Percentiles rank a stretch among this genome's conserved stretches.
Conservation (phyloP, 1,140 invertebrate genomes). For the Drosophila murphyi region DNA sequence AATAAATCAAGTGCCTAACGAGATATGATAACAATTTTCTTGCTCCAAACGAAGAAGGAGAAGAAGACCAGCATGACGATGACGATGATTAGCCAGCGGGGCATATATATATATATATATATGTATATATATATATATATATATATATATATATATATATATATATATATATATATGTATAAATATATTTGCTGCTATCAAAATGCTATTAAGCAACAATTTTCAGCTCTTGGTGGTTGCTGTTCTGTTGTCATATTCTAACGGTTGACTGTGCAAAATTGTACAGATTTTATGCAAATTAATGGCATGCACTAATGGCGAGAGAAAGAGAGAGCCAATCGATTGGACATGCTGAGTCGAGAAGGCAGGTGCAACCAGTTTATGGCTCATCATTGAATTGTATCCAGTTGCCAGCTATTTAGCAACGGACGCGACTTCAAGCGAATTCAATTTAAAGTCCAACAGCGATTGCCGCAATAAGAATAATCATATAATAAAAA, state of each 20-base stretch:
- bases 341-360: conserved; percentile 43
- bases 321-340: conserved; percentile 58
- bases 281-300: conserved; percentile 72
- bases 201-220: conserved; percentile 67
- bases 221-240: conserved; percentile 7
- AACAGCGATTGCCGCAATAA: conserved; percentile 65
- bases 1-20: conserved; percentile 78
- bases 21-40: conserved; percentile 50
- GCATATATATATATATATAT: no score
- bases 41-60: not conserved
- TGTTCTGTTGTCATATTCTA: conserved; percentile 46
- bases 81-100: conserved; percentile 15
- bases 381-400: conserved; percentile 32
- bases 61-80: conserved; percentile 15
- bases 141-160: no score
- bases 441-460: conserved; percentile 35
- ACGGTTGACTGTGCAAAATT: conserved; percentile 43
- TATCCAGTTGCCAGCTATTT: conserved; percentile 38
- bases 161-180: no score
- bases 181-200: conserved; percentile 45
- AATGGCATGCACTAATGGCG: conserved; percentile 78
- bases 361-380: conserved; percentile 40
- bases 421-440: conserved; percentile 25
- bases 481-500: conserved; percentile 6
- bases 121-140: no score